Evolutionary conservation across 2,888 invertebrate species (phyloP).

Genomic region (Tyria jacobaeae): DNA sequence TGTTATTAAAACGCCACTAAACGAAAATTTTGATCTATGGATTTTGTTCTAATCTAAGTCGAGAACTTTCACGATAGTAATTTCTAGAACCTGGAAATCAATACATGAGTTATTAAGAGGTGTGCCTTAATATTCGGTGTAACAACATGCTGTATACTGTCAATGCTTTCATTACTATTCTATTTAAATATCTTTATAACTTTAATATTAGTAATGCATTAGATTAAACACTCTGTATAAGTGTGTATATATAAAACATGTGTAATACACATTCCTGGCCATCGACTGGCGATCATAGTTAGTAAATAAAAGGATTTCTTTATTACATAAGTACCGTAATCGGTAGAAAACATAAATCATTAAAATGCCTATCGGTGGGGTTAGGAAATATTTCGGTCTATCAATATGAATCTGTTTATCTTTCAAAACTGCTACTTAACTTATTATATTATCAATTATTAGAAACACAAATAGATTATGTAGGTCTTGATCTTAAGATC

Average conservation of each 20-base stretch:
- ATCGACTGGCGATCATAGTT: too few relatives aligned
- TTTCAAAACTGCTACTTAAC: too few relatives aligned
- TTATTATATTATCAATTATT: too few relatives aligned
- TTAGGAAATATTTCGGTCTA: too few relatives aligned
- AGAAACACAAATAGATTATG: too few relatives aligned
- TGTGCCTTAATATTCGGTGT: slow-evolving; percentile 61
- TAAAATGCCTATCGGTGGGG: too few relatives aligned
- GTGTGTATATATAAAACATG: not conserved
- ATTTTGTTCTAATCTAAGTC: not conserved
- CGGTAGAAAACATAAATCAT: not conserved
- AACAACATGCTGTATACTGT: slow-evolving; percentile 30
- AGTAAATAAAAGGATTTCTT: not conserved
- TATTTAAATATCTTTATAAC: not conserved
- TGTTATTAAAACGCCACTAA: not conserved
- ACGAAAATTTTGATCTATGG: not conserved
- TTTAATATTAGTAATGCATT: not conserved
- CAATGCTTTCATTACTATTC: slow-evolving; percentile 13
- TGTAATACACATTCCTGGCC: not conserved
- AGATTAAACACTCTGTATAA: not conserved
- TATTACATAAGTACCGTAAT: not conserved
- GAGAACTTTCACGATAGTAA: not conserved
- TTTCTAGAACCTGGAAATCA: slow-evolving; percentile 16
- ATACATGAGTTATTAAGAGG: slow-evolving; percentile 42
- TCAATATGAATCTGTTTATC: too few relatives aligned
- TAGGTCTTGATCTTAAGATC: too few relatives aligned